A percentile compares a stretch with the other conserved stretches of the same genome.
Evolutionary conservation across 1,140 invertebrate genomes (phyloP).

Genomic region (Musca vetustissima): DNA sequence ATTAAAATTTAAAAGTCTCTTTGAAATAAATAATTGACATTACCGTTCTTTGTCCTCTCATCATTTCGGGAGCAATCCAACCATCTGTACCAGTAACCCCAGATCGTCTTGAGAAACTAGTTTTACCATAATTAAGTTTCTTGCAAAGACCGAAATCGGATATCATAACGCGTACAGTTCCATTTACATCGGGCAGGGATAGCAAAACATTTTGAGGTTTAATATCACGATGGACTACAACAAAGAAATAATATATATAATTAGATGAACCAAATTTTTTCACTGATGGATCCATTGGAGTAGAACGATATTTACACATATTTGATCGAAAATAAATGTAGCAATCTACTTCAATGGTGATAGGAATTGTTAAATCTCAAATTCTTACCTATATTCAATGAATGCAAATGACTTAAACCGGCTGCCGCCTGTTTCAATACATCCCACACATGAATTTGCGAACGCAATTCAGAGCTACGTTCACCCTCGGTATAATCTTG

Average conservation of each 20-base stretch:
- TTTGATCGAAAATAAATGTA: background rate
- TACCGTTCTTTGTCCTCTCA: slow-evolving; percentile 74
- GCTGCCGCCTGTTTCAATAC: slow-evolving; percentile 83
- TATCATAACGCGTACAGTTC: slow-evolving; percentile 89
- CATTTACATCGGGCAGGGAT: slow-evolving; percentile 72
- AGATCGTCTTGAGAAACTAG: slow-evolving; percentile 88
- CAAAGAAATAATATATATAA: too few relatives aligned
- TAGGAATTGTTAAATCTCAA: too few relatives aligned
- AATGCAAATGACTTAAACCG: slow-evolving; percentile 92
- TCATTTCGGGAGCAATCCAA: slow-evolving; percentile 99
- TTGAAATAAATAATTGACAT: slow-evolving; percentile 72
- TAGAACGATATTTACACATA: too few relatives aligned
- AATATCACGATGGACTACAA: slow-evolving; percentile 91
- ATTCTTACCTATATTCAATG: slow-evolving; percentile 86
- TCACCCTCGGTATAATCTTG: slow-evolving; percentile 87
- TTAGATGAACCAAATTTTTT: background rate
- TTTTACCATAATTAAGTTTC: slow-evolving; percentile 84
- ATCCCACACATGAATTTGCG: slow-evolving; percentile 67
- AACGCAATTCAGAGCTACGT: slow-evolving; percentile 59
- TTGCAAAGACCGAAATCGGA: slow-evolving; percentile 99
- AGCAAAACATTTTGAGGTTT: slow-evolving; percentile 98
- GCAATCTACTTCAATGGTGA: too few relatives aligned
- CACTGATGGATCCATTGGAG: too few relatives aligned
- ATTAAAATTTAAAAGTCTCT: slow-evolving; percentile 97
- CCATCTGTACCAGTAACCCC: slow-evolving; percentile 95